Evolutionary conservation across 2,797 vertebrate species (phyloP), one percentile per base, ranked within the genome.

Genomic region (Cetoscarus ocellatus): DNA sequence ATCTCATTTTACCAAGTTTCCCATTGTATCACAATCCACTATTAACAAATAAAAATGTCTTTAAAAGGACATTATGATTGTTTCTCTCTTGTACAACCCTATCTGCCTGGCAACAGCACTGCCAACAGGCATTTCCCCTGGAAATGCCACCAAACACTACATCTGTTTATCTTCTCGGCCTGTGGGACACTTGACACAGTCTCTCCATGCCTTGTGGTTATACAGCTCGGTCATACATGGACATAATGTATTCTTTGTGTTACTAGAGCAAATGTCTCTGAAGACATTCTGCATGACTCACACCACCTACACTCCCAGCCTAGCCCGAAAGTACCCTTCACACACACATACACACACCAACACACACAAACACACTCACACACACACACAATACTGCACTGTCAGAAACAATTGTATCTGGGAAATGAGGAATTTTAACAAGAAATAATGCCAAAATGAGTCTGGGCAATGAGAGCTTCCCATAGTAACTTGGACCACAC

Each of bases 241-340:
- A 86, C 73, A 89, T 86, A 86, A 86, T 86, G 80, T 78, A 67
- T 73, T 89, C 85, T 83, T 79, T 90, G 83, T 90, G 82, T 81
- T 84, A 80, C 70, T 55, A 60, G 45, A 85, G 61, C 70, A 72
- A 85, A 77, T 72, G 75, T 82, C 86, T 86, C 86, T 47, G 59
- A 85, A 87, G 80, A 88, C 86, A 88, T 80, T 82, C 58, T 76
- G 47, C 47, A 84, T 92, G 91, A 92, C 84, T 91, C 90, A 92
- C 77, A 85, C 91, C 89, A 87, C 89, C 91, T 91, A 93, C 91
- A 90, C 90, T 87, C 85, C 45, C 56, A 36, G 60, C 77, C 54
- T 67, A 70, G 83, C 82, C 55, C 74, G 84, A 83, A 83, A 87
- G 80, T 77, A 86, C 58, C 72, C 74, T 73, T 74, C 54, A 88